Evolutionary conservation across 2,888 invertebrate genomes (phyloP).

Genomic region (Ophraella communa): DNA sequence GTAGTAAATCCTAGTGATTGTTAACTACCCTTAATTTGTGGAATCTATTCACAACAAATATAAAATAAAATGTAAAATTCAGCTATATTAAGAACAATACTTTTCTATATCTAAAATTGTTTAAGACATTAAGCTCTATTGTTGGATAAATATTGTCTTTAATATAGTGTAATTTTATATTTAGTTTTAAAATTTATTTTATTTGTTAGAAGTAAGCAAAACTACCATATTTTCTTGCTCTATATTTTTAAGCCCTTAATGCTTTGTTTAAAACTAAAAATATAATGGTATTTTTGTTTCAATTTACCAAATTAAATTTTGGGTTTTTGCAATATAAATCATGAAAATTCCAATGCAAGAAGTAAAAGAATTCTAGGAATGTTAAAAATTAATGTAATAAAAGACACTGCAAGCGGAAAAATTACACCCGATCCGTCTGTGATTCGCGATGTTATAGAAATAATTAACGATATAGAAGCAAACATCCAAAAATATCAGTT

Average conservation of each 20-base stretch:
- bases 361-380: conserved; percentile 8
- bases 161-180: too few relatives aligned
- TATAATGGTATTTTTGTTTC: conserved; percentile 4
- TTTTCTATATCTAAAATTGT: neutral
- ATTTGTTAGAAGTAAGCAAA: neutral
- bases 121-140: too few relatives aligned
- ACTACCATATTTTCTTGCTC: neutral
- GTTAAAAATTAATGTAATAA: conserved; percentile 13
- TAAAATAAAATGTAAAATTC: too few relatives aligned
- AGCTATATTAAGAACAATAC: too few relatives aligned
- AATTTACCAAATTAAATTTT: conserved; percentile 8
- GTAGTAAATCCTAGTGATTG: too few relatives aligned
- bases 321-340: neutral
- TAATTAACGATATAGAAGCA: conserved; percentile 3
- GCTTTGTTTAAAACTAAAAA: neutral
- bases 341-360: neutral
- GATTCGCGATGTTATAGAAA: conserved; percentile 10
- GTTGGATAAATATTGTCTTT: too few relatives aligned
- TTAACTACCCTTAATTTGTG: too few relatives aligned
- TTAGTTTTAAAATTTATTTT: too few relatives aligned
- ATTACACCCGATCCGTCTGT: conserved; percentile 9
- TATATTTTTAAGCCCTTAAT: neutral
- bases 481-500: neutral
- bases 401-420: conserved; percentile 6
- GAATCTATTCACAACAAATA: too few relatives aligned